Conservation (phyloP, 64 coral and sea anemone genomes). For the Montipora efflorescens region DNA sequence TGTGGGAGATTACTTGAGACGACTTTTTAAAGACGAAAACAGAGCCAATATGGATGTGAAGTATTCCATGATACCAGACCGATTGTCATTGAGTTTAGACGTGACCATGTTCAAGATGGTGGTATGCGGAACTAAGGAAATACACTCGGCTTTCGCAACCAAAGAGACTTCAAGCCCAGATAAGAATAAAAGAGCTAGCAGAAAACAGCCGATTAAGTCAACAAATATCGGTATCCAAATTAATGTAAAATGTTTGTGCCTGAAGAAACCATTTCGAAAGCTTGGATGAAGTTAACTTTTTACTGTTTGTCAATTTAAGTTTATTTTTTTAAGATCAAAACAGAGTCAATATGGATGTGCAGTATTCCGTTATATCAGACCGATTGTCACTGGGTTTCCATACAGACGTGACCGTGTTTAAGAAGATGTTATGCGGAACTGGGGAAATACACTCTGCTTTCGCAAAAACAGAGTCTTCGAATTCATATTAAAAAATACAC, state of each 20-base stretch:
- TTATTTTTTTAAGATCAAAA: neutral
- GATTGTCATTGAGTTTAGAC: neutral
- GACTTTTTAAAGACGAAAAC: neutral
- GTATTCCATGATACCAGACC: neutral
- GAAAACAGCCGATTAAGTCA: neutral
- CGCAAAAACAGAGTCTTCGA: neutral
- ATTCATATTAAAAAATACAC: neutral
- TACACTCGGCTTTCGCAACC: neutral
- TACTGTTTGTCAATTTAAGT: too few relatives aligned
- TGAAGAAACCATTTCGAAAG: too few relatives aligned
- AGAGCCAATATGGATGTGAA: neutral
- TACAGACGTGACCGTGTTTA: neutral
- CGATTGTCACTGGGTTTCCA: neutral
- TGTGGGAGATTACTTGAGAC: neutral
- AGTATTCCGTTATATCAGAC: slow-evolving; percentile 7
- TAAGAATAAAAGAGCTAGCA: neutral
- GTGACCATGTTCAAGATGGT: neutral
- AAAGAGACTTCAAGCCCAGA: neutral
- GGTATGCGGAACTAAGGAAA: slow-evolving; percentile 29
- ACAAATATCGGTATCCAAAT: neutral
- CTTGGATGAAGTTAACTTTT: too few relatives aligned
- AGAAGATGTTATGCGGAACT: slow-evolving; percentile 22
- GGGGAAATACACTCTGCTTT: neutral
- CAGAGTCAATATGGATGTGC: neutral
- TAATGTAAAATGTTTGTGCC: slow-evolving; percentile 19